Evolutionary conservation across 2,888 invertebrate species (phyloP).

Genomic region (Machimus atricapillus): DNA sequence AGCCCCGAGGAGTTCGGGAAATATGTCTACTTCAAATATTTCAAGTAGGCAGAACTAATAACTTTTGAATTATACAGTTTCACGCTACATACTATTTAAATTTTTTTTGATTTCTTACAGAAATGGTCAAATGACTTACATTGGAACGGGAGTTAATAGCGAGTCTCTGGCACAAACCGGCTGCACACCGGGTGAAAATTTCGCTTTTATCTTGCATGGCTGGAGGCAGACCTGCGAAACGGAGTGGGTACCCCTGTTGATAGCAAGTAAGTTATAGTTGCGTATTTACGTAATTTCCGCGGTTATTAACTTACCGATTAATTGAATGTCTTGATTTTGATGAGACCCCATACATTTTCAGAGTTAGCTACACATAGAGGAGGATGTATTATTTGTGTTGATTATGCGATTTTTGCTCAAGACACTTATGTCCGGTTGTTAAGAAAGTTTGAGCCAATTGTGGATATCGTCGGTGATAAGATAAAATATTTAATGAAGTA

Average conservation of each 20-base stretch:
- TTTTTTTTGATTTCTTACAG: conserved; percentile 16
- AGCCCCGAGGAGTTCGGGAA: background rate
- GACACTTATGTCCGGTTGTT: conserved; percentile 56
- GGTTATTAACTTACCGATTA: background rate
- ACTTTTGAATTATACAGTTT: background rate
- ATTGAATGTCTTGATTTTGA: background rate
- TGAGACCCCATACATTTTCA: conserved; percentile 45
- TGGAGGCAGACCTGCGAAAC: conserved; percentile 58
- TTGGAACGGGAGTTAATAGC: conserved; percentile 41
- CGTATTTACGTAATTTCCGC: background rate
- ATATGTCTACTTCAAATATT: conserved; percentile 17
- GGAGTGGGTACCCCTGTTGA: conserved; percentile 55
- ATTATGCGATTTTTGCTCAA: conserved; percentile 55
- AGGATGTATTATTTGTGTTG: conserved; percentile 59
- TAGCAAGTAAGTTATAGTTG: conserved; percentile 54
- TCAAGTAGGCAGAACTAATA: background rate
- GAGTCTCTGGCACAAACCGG: conserved; percentile 46
- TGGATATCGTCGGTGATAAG: conserved; percentile 52
- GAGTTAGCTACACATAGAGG: conserved; percentile 56
- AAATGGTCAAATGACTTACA: conserved; percentile 41
- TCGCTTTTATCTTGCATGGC: conserved; percentile 58
- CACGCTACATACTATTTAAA: background rate
- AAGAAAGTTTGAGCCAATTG: conserved; percentile 53
- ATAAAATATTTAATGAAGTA: conserved; percentile 51
- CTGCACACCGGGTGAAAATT: conserved; percentile 54